A percentile compares a stretch with the other conserved stretches of the same genome.
Evolutionary conservation across 2,888 invertebrate genomes (phyloP).

Genomic region (Nebria brevicollis): DNA sequence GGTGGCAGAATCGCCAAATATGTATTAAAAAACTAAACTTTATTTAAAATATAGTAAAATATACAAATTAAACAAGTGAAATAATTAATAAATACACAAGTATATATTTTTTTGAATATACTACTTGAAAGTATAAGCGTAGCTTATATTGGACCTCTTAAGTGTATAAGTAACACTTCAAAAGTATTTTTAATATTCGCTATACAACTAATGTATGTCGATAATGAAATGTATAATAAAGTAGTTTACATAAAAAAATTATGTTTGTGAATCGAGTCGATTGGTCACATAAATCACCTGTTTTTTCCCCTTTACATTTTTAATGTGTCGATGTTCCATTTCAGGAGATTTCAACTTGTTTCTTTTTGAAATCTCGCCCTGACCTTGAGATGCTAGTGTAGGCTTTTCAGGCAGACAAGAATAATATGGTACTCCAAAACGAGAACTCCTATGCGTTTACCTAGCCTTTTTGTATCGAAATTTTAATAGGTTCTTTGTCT

Average conservation of each 20-base stretch:
- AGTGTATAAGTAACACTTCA: not conserved
- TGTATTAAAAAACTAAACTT: too few relatives aligned
- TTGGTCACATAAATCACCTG: not conserved
- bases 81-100: too few relatives aligned
- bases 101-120: not conserved
- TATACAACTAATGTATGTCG: not conserved
- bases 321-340: not conserved
- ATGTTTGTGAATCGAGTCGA: not conserved
- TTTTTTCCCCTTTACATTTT: not conserved
- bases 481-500: not conserved
- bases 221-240: not conserved
- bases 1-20: too few relatives aligned
- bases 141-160: not conserved
- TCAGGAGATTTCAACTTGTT: slow-evolving; percentile 1
- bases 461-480: not conserved
- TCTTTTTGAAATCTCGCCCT: not conserved
- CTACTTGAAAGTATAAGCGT: not conserved
- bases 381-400: not conserved
- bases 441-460: not conserved
- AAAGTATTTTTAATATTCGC: not conserved
- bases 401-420: slow-evolving; percentile 1
- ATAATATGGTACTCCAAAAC: not conserved
- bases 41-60: too few relatives aligned
- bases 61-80: too few relatives aligned
- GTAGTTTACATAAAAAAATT: not conserved